Conservation (phyloP, 2,113 vertebrate genomes). For the Mungos mungo region DNA sequence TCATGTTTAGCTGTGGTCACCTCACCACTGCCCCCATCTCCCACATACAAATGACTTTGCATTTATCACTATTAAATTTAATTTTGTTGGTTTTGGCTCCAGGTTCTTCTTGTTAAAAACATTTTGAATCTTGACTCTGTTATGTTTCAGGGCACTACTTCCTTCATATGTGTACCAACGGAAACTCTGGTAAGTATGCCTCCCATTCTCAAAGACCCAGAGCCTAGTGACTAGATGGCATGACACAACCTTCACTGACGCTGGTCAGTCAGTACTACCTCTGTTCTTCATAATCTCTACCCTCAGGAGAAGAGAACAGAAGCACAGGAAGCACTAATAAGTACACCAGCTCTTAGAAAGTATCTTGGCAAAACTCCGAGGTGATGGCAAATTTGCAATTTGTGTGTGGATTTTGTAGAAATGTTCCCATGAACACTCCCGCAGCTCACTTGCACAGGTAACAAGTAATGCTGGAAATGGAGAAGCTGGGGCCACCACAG, state of each 20-base stretch:
- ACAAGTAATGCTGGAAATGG: background rate
- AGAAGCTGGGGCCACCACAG: background rate
- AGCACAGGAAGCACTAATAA: background rate
- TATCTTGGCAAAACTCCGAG: background rate
- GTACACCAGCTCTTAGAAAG: background rate
- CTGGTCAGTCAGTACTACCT: background rate
- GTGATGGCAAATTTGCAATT: background rate
- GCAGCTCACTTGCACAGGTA: background rate
- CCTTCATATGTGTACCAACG: background rate
- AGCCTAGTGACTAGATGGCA: background rate
- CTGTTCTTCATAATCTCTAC: background rate
- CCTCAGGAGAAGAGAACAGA: background rate
- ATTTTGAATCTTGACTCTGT: background rate
- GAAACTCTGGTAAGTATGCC: background rate
- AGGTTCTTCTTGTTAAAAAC: background rate
- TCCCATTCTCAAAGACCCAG: background rate
- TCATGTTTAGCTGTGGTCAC: background rate
- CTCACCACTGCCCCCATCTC: background rate
- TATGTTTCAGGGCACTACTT: constrained; percentile 1
- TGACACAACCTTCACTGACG: background rate
- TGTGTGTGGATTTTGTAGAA: background rate
- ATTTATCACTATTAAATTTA: background rate
- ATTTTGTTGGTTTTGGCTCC: background rate
- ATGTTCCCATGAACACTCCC: background rate
- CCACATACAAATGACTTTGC: background rate